These are phyloP conservation scores for Sprattus sprattus DNA, from an alignment of 2,113 vertebrate species.

Conservation along the genomic window DNA sequence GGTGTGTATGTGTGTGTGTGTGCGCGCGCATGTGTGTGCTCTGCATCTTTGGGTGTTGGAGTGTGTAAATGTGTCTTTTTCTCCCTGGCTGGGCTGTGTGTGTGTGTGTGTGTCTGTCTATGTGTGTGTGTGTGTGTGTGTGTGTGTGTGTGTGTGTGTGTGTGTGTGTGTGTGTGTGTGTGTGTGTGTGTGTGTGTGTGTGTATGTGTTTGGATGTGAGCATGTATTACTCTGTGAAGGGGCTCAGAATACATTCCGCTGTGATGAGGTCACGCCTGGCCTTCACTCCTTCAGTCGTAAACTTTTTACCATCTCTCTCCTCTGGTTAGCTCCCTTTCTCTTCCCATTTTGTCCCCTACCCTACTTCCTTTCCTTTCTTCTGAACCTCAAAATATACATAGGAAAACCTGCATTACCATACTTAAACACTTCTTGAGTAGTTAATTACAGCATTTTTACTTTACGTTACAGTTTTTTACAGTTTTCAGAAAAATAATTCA, in stretches of 20 bases:
- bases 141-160: neutral
- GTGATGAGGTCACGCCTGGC: constrained; percentile 61
- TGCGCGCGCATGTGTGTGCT: neutral
- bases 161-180: neutral
- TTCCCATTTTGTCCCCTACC: constrained; percentile 7
- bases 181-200: constrained; percentile 10
- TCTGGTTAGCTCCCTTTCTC: neutral
- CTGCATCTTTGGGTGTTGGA: neutral
- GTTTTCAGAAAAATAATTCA: neutral
- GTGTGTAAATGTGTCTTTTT: neutral
- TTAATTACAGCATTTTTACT: neutral
- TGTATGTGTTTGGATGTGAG: constrained; percentile 21
- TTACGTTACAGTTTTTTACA: neutral
- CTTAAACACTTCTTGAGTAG: neutral
- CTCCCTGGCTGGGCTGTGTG: neutral
- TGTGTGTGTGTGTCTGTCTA: neutral
- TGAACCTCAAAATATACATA: neutral
- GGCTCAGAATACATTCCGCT: constrained; percentile 52
- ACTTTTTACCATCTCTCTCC: constrained; percentile 54
- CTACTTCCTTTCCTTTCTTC: neutral
- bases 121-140: neutral
- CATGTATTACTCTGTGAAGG: constrained; percentile 32
- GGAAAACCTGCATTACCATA: neutral
- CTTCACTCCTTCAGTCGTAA: constrained; percentile 61
- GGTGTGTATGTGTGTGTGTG: neutral